Evolutionary conservation across 2,113 vertebrate genomes (phyloP).

Genomic region (Pollimyrus isidori): DNA sequence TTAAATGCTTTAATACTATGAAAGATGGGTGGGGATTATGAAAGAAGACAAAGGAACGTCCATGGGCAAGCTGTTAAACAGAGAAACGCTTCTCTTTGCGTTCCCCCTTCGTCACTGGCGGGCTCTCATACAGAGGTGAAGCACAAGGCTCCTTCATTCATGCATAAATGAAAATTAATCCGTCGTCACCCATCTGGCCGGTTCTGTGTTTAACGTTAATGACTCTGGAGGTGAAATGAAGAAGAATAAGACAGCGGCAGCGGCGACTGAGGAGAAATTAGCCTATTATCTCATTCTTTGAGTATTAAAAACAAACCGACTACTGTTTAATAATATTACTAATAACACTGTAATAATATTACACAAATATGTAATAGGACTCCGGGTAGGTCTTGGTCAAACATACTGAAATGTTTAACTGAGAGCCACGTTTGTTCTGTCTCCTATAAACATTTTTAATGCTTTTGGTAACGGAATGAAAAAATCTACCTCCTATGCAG

Average conservation of each 20-base stretch:
- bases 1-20: background rate
- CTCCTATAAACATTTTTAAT: background rate
- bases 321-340: background rate
- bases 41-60: background rate
- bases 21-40: background rate
- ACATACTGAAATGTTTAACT: background rate
- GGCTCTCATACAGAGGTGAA: background rate
- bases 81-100: background rate
- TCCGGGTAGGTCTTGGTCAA: background rate
- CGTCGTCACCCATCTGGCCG: constrained; percentile 16
- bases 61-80: background rate
- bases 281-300: background rate
- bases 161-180: constrained; percentile 11
- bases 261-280: background rate
- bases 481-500: background rate
- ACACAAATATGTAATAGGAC: background rate
- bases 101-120: background rate
- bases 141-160: background rate
- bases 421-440: background rate
- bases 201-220: constrained; percentile 9
- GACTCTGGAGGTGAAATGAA: constrained; percentile 10
- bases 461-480: background rate
- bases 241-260: background rate
- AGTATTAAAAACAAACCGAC: background rate
- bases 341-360: background rate